A percentile compares a stretch with the other conserved stretches of the same genome.
Evolutionary conservation across 2,113 vertebrate genomes (phyloP).

Genomic region (Ornithorhynchus anatinus): DNA sequence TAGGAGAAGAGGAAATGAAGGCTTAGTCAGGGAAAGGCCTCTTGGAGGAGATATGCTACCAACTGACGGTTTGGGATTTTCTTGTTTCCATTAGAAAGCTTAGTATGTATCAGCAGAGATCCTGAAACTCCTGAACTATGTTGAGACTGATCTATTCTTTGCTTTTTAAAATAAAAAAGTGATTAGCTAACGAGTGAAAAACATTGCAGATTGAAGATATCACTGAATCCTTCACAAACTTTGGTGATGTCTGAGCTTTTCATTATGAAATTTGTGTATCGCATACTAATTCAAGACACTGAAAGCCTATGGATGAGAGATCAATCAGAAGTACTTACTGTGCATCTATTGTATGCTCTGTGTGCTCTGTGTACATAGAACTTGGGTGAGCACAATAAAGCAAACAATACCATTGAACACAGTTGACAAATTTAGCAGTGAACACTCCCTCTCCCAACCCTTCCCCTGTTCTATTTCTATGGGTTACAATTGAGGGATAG

Average conservation of each 20-base stretch:
- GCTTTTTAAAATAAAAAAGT: background rate
- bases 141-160: background rate
- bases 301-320: background rate
- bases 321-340: too few species aligned
- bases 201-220: background rate
- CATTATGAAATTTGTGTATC: background rate
- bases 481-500: background rate
- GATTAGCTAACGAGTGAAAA: background rate
- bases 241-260: background rate
- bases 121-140: background rate
- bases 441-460: background rate
- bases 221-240: background rate
- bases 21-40: too few species aligned
- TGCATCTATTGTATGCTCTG: too few species aligned
- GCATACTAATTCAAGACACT: background rate
- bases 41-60: too few species aligned
- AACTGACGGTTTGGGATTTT: too few species aligned
- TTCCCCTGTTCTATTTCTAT: background rate
- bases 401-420: background rate
- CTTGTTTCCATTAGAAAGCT: too few species aligned
- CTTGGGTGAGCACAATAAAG: too few species aligned
- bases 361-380: too few species aligned
- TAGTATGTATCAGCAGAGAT: too few species aligned
- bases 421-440: background rate
- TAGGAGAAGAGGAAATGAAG: too few species aligned